Base-by-base conservation (phyloP, 2,888 invertebrate genomes). In the Tyria jacobaeae region DNA sequence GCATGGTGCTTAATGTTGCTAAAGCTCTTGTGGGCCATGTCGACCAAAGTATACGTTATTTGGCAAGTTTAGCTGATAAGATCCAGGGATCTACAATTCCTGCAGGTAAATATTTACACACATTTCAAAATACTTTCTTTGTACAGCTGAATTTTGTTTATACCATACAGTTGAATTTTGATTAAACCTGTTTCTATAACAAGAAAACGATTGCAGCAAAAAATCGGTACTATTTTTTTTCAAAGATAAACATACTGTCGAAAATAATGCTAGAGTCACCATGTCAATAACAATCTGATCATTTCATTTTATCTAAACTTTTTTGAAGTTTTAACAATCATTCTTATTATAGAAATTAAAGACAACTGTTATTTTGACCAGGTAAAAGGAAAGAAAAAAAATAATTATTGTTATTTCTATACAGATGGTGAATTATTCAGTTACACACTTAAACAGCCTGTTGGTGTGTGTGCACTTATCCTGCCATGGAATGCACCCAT, bases 401-500 rank as follows among this genome's bases (percentile, higher is more conserved):
- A 4, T 15, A 39, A 6, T 6, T n/a, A 39, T n/a, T 6, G 39
- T 7, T 21, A 34, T 54, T 48, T 63, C 70, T 81, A 47, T 17
- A 34, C 81, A 94, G 97, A 98, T 87, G 99, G 99, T 2, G 95
- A 96, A 60, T 97, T 95, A 73, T 94, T 98, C 76, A 95, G 96
- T 0, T 97, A 98, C 85, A 98, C 98, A 0, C 94, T 97, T 4
- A 97, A 97, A 75, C 98, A 99, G 81, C 98, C 98, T 0, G 97
- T 98, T 1, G 94, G 94, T 14, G 98, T 99, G 1, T 98, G 98
- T 82, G 98, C 96, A 1, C 98, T 98, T 88, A 98, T 99, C 64
- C 97, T 98, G 76, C 98, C 99, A 6, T 99, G 98, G 98, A 98
- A 99, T 88, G 98, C 98, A 80, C 98, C 98, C 0, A 90, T 97